A percentile compares a stretch with the other conserved stretches of the same genome.
Evolutionary conservation across 2,797 vertebrate genomes (phyloP).

Genomic region (Mus minutoides): DNA sequence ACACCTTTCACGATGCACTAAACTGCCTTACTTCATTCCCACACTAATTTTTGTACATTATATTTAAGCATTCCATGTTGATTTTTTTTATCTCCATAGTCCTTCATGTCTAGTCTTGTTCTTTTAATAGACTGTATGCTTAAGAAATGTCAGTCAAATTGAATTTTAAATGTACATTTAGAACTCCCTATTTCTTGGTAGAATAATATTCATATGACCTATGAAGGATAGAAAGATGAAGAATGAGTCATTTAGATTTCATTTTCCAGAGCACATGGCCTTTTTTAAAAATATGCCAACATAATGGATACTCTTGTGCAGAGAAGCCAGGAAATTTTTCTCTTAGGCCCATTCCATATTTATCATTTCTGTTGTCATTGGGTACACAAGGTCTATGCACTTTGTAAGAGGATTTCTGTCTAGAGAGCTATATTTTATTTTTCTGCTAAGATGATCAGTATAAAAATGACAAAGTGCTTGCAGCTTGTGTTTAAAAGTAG

Average conservation of each 20-base stretch:
- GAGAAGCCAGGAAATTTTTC: slow-evolving; percentile 63
- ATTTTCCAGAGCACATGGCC: slow-evolving; percentile 74
- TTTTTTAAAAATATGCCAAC: slow-evolving; percentile 65
- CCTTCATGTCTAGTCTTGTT: not conserved
- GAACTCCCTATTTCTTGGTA: slow-evolving; percentile 62
- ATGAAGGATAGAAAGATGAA: slow-evolving; percentile 72
- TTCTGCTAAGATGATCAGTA: slow-evolving; percentile 79
- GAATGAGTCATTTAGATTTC: slow-evolving; percentile 79
- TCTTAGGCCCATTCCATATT: slow-evolving; percentile 70
- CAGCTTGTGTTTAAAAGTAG: slow-evolving; percentile 71
- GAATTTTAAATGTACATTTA: slow-evolving; percentile 66
- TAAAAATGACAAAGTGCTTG: slow-evolving; percentile 79
- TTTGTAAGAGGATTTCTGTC: slow-evolving; percentile 80
- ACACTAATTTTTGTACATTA: not conserved
- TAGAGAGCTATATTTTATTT: slow-evolving; percentile 81
- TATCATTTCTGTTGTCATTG: slow-evolving; percentile 77
- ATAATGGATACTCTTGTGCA: slow-evolving; percentile 72
- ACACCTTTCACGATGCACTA: not conserved
- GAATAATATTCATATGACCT: slow-evolving; percentile 71
- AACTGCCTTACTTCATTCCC: not conserved
- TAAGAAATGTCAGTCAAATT: slow-evolving; percentile 61
- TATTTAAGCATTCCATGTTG: not conserved
- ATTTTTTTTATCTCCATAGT: not conserved
- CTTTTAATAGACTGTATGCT: not conserved
- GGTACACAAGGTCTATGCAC: slow-evolving; percentile 78